A percentile compares a stretch with the other conserved stretches of the same genome.
phyloP scores from a whole-genome alignment of 2,888 invertebrate genomes.

The Tholera decimalis region DNA sequence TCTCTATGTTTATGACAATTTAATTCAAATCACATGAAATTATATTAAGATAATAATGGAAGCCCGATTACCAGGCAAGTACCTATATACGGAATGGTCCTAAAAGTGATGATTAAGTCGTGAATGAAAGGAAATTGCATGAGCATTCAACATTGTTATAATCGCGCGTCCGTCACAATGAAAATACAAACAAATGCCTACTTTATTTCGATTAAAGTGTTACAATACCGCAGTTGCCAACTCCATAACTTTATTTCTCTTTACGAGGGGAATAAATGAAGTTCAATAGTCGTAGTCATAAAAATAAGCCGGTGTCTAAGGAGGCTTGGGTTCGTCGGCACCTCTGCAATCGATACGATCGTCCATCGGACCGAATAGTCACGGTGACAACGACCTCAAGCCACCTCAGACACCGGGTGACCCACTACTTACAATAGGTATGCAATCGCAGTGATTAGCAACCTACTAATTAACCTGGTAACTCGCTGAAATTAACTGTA shows the following conservation, averaged over 20 bases:
- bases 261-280: slow-evolving; percentile 25
- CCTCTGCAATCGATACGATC: slow-evolving; percentile 84
- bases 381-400: slow-evolving; percentile 74
- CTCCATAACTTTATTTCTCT: neutral
- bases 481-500: slow-evolving; percentile 25
- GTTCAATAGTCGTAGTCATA: slow-evolving; percentile 26
- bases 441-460: slow-evolving; percentile 48
- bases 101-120: slow-evolving; percentile 3
- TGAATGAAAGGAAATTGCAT: slow-evolving; percentile 5
- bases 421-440: slow-evolving; percentile 60
- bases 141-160: slow-evolving; percentile 26
- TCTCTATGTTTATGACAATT: slow-evolving; percentile 29
- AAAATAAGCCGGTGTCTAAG: too few species aligned
- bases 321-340: slow-evolving; percentile 72
- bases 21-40: slow-evolving; percentile 21
- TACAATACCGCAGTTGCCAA: neutral
- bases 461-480: slow-evolving; percentile 44
- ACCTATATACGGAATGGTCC: too few species aligned
- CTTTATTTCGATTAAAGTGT: slow-evolving; percentile 8
- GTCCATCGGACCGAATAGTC: slow-evolving; percentile 70
- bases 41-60: neutral
- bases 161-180: slow-evolving; percentile 12
- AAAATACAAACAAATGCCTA: slow-evolving; percentile 26
- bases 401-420: slow-evolving; percentile 73
- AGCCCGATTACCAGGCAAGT: neutral